These are phyloP conservation scores for Operophtera brumata DNA, from an alignment of 2,888 invertebrate species.

Conservation along the genomic window DNA sequence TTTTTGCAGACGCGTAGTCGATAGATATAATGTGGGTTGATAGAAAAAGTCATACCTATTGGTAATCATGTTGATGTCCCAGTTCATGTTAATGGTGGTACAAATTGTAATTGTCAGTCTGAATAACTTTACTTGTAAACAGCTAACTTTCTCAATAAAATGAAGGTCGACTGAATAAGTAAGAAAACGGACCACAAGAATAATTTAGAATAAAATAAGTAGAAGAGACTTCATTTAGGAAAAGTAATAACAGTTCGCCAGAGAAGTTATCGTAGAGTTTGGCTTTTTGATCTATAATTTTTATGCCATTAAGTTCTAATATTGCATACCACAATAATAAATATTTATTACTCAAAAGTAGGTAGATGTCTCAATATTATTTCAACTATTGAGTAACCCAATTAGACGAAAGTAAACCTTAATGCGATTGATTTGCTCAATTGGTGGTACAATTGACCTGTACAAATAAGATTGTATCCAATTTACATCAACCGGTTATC, in stretches of 20 bases:
- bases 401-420: neutral
- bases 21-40: no score
- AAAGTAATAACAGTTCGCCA: neutral
- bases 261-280: neutral
- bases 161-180: slow-evolving; percentile 17
- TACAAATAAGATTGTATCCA: neutral
- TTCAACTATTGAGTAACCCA: neutral
- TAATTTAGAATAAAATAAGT: slow-evolving; percentile 4
- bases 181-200: slow-evolving; percentile 25
- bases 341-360: no score
- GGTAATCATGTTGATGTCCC: no score
- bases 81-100: neutral
- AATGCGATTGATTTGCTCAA: neutral
- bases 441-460: slow-evolving; percentile 1
- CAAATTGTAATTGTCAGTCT: neutral
- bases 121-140: neutral
- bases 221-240: neutral
- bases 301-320: no score
- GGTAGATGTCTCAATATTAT: no score
- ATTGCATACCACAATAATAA: no score
- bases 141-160: slow-evolving; percentile 1
- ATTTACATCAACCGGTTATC: slow-evolving; percentile 2
- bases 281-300: neutral
- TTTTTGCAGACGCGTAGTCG: no score
- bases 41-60: no score